phyloP scores from a whole-genome alignment of 2,797 vertebrate species.

The Coranthus polyacanthus region DNA sequence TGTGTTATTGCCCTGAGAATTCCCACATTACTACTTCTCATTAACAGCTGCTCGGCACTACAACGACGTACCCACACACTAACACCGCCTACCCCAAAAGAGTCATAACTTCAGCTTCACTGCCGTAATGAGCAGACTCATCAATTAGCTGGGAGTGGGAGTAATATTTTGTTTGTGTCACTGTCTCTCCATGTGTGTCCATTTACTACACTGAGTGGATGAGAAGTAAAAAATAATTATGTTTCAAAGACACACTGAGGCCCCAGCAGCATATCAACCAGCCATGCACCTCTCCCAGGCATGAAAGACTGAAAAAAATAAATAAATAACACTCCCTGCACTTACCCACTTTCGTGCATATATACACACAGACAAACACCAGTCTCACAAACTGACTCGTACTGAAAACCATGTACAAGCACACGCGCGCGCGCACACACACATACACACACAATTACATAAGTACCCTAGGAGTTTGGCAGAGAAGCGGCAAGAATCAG shows the following conservation, averaged over 20 bases:
- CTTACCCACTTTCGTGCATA: slow-evolving; percentile 74
- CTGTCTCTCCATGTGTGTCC: slow-evolving; percentile 51
- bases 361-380: slow-evolving; percentile 68
- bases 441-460: slow-evolving; percentile 72
- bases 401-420: slow-evolving; percentile 39
- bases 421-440: slow-evolving; percentile 20
- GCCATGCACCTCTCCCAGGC: slow-evolving; percentile 62
- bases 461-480: slow-evolving; percentile 80
- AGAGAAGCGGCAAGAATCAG: slow-evolving; percentile 74
- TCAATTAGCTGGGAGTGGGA: slow-evolving; percentile 73
- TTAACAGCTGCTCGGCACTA: slow-evolving; percentile 75
- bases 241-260: slow-evolving; percentile 51
- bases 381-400: slow-evolving; percentile 66
- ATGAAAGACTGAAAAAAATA: slow-evolving; percentile 69
- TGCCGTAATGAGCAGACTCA: slow-evolving; percentile 56
- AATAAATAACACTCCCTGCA: slow-evolving; percentile 75
- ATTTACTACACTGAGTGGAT: slow-evolving; percentile 51
- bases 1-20: slow-evolving; percentile 72
- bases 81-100: slow-evolving; percentile 54
- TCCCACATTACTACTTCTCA: slow-evolving; percentile 70
- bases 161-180: slow-evolving; percentile 69
- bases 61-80: slow-evolving; percentile 56
- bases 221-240: slow-evolving; percentile 54
- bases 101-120: slow-evolving; percentile 57
- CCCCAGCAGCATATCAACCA: slow-evolving; percentile 70